Base-by-base conservation (phyloP, 1,140 invertebrate species). In the Tetraneura akinire region DNA sequence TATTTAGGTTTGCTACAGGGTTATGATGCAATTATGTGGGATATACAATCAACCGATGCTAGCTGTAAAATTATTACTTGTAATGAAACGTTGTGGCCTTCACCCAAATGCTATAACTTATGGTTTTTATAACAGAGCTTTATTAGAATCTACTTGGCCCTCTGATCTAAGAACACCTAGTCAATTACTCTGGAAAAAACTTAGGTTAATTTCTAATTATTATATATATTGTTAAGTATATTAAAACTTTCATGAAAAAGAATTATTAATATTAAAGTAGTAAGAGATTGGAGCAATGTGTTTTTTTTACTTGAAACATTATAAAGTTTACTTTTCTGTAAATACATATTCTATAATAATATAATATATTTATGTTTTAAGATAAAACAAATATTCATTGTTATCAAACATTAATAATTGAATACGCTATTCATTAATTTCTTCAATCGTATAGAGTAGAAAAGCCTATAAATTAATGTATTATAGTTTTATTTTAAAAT, bases 81-180 rank as follows among this genome's bases (percentile, higher is more conserved):
- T 97, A 74, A 99, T 99, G 97, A 97, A 97, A 86, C 89, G 93
- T n/a, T 91, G 91, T 73, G 95, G 95, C 0, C 89, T 99, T 18
- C 94, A 96, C 84, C 96, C 96, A 3, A 99, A 99, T 86, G 98
- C 98, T 16, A 91, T 99, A 49, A 99, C 98, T 0, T 99, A 99
- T 85, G 97, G 97, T 82, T 94, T 91, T 84, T 92, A 93, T 84
- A 92, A 92, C 87, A 87, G 89, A 86, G 92, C 92, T 84, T 96
- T 98, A 18, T 87, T 98, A 26, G 97, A 98, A 87, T 95, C 96
- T 32, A 92, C 94, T 81, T 98, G 96, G 96, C 95, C 96, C 4
- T 92, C 93, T 16, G 92, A 94, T 83, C 92, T 92, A 87, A 91
- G 91, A 10, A 94, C 92, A 85, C 90, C 90, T 32, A 91, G 92